phyloP scores from a whole-genome alignment of 2,888 invertebrate species.

The Polydrusus tereticollis region DNA sequence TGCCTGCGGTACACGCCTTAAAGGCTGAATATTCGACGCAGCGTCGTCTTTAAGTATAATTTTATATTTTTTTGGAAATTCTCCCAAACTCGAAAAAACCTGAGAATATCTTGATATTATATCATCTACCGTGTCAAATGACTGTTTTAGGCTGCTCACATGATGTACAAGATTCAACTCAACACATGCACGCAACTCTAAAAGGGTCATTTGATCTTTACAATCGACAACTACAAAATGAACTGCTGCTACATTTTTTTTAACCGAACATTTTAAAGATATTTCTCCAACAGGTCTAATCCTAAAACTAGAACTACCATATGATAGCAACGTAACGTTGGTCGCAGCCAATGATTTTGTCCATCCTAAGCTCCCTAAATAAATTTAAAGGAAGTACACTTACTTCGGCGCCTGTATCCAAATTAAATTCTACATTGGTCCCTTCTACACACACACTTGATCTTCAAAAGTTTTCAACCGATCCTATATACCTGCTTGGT shows the following conservation, averaged over 20 bases:
- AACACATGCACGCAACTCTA: slow-evolving; percentile 38
- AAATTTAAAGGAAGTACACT: not conserved
- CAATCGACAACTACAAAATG: slow-evolving; percentile 35
- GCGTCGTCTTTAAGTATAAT: slow-evolving; percentile 40
- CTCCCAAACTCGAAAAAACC: slow-evolving; percentile 41
- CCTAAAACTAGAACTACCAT: slow-evolving; percentile 39
- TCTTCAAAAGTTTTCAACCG: not conserved
- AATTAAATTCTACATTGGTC: not conserved
- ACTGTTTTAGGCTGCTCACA: not conserved
- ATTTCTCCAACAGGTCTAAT: slow-evolving; percentile 41
- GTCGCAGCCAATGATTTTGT: slow-evolving; percentile 13
- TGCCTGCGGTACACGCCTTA: slow-evolving; percentile 36
- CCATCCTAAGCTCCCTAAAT: not conserved
- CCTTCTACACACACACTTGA: not conserved
- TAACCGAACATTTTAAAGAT: slow-evolving; percentile 23
- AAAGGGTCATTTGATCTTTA: slow-evolving; percentile 27
- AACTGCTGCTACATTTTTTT: not conserved
- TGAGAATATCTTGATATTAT: slow-evolving; percentile 19
- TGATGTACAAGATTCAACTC: slow-evolving; percentile 33
- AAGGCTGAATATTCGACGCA: slow-evolving; percentile 38
- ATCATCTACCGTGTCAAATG: slow-evolving; percentile 30
- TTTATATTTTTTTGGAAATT: slow-evolving; percentile 44
- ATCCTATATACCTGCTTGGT: not conserved
- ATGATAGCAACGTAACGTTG: slow-evolving; percentile 30
- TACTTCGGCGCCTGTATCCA: slow-evolving; percentile 24